Evolutionary conservation across 2,797 vertebrate genomes (phyloP), one percentile per base, ranked within the genome.

Genomic region (Enteromius fasciolatus): DNA sequence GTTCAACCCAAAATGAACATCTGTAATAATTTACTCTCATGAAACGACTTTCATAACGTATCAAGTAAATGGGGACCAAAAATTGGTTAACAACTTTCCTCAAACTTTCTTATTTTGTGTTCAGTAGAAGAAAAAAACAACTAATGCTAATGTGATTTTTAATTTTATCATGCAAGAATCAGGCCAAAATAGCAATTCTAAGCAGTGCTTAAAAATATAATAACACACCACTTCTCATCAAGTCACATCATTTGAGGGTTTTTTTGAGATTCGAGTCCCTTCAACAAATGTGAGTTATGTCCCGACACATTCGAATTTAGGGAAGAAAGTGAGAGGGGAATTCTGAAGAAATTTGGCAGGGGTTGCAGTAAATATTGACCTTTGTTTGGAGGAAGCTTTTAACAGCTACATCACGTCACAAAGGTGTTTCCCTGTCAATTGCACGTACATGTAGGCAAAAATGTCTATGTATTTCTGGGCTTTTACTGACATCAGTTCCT

Each of bases 401-500:
- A 41, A 68, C 10, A 57, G 31, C n/a, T 31, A 11, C 28, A 17
- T 48, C 28, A 12, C 36, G 20, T 50, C 54, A 64, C 44, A 36
- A 50, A 33, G 80, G 78, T 84, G 82, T 78, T 88, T 83, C 66
- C 86, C 76, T 68, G 79, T 84, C n/a, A 70, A 80, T 61, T 11
- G 11, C 63, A 69, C 7, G 31, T 57, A 31, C 33, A 44, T 74
- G 75, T 44, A 23, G 52, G 54, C 44, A 59, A 69, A 57, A 52
- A 76, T 50, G 57, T 48, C 50, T 80, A 79, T 59, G 61, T 64
- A 59, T 83, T 76, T 50, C 74, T 31, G 84, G 82, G 48, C 50
- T 52, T 85, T 84, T 70, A 76, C 36, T 81, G 48, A 50, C 20
- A 64, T 74, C 70, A 66, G 50, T 84, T 84, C 81, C 78, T 78